phyloP scores from a whole-genome alignment of 2,888 invertebrate genomes.

The Thecocarcelia acutangulata region DNA sequence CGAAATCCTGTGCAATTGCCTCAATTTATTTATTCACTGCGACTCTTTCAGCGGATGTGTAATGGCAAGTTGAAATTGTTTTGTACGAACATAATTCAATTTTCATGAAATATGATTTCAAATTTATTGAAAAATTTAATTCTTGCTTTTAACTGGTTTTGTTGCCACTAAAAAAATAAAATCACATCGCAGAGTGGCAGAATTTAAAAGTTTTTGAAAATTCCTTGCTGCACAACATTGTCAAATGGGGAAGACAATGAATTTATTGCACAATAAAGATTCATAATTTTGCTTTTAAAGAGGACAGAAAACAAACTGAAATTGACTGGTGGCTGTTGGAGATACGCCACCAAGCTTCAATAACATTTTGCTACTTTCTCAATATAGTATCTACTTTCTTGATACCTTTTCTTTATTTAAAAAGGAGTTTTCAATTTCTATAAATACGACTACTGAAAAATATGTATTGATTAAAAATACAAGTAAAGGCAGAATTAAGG shows the following conservation, averaged over 20 bases:
- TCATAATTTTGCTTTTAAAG: not conserved
- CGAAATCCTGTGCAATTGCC: constrained; percentile 63
- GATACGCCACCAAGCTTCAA: too few species aligned
- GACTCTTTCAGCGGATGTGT: constrained; percentile 67
- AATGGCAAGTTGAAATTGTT: constrained; percentile 69
- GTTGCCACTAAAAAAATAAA: constrained; percentile 31
- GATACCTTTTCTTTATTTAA: too few species aligned
- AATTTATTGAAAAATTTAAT: constrained; percentile 69
- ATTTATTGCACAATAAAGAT: not conserved
- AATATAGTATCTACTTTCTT: too few species aligned
- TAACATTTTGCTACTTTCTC: too few species aligned
- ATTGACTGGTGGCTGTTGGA: too few species aligned
- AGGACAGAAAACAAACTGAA: too few species aligned
- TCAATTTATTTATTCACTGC: constrained; percentile 62
- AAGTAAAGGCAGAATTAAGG: too few species aligned
- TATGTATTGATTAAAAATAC: too few species aligned
- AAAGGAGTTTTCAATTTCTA: too few species aligned
- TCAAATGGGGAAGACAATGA: not conserved
- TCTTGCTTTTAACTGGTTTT: constrained; percentile 26
- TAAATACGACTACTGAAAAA: too few species aligned
- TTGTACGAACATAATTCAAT: constrained; percentile 67
- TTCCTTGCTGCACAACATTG: too few species aligned
- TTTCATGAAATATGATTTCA: constrained; percentile 70
- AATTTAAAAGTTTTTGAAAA: constrained; percentile 21
- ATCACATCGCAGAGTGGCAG: not conserved